Base-by-base conservation (phyloP, 2,797 vertebrate genomes). In the Streptopelia turtur region DNA sequence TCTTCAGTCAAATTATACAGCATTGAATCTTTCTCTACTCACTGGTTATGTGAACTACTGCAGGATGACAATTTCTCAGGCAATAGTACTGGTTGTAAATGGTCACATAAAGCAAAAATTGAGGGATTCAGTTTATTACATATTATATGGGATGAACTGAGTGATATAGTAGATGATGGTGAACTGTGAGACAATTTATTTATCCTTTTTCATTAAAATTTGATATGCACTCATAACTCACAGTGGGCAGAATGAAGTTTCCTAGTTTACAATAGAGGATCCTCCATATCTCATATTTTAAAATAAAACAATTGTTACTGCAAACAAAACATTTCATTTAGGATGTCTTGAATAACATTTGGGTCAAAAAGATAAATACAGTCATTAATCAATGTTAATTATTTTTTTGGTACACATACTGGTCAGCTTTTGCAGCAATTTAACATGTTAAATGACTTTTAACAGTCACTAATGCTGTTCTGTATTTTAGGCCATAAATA, bases 161-260 rank as follows among this genome's bases (percentile, higher is more conserved):
- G 59, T 94, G 94, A 96, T 96, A 91, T 92, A 96, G 79, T 87
- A 71, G 87, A 87, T 92, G 79, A 86, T 86, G 82, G 91, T 89
- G 89, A 96, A 92, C 87, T 93, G 71, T 94, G 82, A 96, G 94
- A 96, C 87, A 94, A 96, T 92, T 92, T 97, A 96, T 97, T 96
- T 95, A 96, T 93, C 66, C 55, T 97, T 96, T 96, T 95, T 95
- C 94, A 94, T 97, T 96, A 96, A 95, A 93, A 95, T 95, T 96
- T 95, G 93, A 95, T 96, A 95, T 89, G 71, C 49, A 66, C 63
- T 87, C 94, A 92, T 97, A 96, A 94, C 65, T 97, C 93, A 93
- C 17, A 86, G 76, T 8, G 3, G 49, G 57, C 57, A 96, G 91
- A 87, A 91, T 77, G 68, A 89, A 93, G 89, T 87, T 90, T 92